Conservation (phyloP, 2,888 invertebrate genomes). For the Pristionchus entomophagus region DNA sequence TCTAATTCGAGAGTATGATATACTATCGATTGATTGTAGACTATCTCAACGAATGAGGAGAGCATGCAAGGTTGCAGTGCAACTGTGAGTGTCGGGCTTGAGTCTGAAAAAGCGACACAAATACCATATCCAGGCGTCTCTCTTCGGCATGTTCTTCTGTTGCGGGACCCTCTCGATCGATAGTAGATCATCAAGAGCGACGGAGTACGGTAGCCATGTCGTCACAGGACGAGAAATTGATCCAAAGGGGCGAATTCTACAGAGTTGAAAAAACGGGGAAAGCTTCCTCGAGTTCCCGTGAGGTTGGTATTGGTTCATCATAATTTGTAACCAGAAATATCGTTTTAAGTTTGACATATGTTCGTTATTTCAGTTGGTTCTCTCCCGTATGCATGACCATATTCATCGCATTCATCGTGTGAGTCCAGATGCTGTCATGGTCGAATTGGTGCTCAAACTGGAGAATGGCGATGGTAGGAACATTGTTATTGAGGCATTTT, state of each 20-base stretch:
- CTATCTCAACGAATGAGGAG: slow-evolving; percentile 17
- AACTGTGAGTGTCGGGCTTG: not conserved
- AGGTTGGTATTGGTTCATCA: not conserved
- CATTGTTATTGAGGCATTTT: not conserved
- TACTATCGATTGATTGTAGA: slow-evolving; percentile 25
- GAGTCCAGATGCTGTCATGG: not conserved
- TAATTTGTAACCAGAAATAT: too few species aligned
- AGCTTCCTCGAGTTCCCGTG: not conserved
- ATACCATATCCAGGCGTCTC: slow-evolving; percentile 18
- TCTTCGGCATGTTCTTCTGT: not conserved
- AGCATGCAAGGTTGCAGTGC: slow-evolving; percentile 1
- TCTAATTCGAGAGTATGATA: too few species aligned
- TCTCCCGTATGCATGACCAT: slow-evolving; percentile 15
- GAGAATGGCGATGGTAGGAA: slow-evolving; percentile 22
- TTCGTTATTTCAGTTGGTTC: not conserved
- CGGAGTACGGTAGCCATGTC: not conserved
- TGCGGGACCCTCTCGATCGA: slow-evolving; percentile 27
- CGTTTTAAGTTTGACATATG: too few species aligned
- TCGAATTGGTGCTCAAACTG: slow-evolving; percentile 12
- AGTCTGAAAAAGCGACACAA: not conserved
- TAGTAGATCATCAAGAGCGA: not conserved
- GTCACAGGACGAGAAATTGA: slow-evolving; percentile 33
- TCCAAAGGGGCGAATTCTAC: slow-evolving; percentile 31
- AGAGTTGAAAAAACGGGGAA: not conserved
- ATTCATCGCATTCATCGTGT: slow-evolving; percentile 15